Conservation (phyloP, 2,888 invertebrate genomes). For the Eupithecia abbreviata region DNA sequence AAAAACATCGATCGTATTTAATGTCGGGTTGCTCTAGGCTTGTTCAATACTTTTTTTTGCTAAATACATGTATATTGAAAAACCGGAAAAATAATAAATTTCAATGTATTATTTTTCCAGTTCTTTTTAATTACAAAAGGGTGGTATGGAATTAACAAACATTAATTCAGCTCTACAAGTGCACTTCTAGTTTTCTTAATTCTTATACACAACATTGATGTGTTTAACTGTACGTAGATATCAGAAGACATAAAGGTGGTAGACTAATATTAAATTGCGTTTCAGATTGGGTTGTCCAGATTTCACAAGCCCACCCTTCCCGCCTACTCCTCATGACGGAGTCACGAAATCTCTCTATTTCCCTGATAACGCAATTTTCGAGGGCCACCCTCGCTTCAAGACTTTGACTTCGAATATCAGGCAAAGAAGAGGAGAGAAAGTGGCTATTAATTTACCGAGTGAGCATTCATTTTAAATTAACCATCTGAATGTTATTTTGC, state of each 20-base stretch:
- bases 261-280: constrained; percentile 12
- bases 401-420: constrained; percentile 97
- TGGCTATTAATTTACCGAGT: constrained; percentile 98
- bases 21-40: background rate
- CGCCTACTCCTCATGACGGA: constrained; percentile 85
- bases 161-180: background rate
- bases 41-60: background rate
- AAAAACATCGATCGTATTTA: background rate
- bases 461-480: constrained; percentile 49
- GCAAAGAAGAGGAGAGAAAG: constrained; percentile 95
- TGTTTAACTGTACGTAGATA: background rate
- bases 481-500: background rate
- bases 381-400: constrained; percentile 97
- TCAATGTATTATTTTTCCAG: too few relatives aligned
- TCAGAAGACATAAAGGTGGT: background rate
- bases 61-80: too few relatives aligned
- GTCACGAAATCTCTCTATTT: constrained; percentile 95
- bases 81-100: too few relatives aligned
- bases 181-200: background rate
- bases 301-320: constrained; percentile 91
- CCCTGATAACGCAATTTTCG: constrained; percentile 96
- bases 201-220: background rate
- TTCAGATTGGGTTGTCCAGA: constrained; percentile 92
- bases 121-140: too few relatives aligned
- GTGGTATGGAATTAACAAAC: background rate